phyloP scores from a whole-genome alignment of 2,797 vertebrate species.

The Acrossocheilus wenchowensis region DNA sequence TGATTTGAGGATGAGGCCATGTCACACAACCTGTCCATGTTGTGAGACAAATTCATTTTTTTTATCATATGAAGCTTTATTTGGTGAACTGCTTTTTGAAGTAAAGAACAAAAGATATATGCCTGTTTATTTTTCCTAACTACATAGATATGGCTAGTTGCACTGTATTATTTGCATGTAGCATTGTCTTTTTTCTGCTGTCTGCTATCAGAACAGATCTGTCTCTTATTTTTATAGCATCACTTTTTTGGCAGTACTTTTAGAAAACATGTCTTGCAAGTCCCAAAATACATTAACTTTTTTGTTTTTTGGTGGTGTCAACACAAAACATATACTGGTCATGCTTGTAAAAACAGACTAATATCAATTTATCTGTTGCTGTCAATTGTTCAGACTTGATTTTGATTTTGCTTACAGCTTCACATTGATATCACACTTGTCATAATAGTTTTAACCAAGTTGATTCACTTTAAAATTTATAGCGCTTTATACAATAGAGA shows the following conservation, averaged over 20 bases:
- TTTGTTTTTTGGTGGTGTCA: neutral
- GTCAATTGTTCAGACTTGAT: neutral
- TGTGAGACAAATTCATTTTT: neutral
- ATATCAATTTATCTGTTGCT: too few species aligned
- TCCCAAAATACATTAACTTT: neutral
- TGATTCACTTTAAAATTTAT: neutral
- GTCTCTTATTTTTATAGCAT: neutral
- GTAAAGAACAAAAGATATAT: neutral
- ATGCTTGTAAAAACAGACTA: too few species aligned
- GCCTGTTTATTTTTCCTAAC: neutral
- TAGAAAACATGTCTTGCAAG: neutral
- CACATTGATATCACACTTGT: neutral
- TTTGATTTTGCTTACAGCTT: neutral
- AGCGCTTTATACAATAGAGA: neutral
- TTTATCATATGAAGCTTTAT: neutral
- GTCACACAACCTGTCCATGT: neutral
- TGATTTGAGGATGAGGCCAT: neutral
- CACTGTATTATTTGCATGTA: neutral
- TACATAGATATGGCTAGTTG: neutral
- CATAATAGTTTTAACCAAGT: neutral
- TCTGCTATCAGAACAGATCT: neutral
- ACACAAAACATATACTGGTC: too few species aligned
- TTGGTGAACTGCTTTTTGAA: neutral
- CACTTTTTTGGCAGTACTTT: neutral
- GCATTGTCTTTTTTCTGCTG: neutral